Conservation (phyloP, 1,140 invertebrate species). For the Bombus picipes region DNA sequence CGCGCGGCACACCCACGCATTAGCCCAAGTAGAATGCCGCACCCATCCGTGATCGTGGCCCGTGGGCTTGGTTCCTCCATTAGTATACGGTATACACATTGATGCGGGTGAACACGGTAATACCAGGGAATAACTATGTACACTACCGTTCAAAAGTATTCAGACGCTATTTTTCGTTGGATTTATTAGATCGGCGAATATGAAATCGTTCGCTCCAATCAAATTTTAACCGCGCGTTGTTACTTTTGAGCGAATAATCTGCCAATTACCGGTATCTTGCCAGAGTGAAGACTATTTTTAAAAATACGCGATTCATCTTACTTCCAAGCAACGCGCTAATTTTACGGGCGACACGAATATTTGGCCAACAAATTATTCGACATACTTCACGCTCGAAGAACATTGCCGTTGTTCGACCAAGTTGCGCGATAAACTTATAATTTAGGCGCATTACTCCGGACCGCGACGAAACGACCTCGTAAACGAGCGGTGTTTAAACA, state of each 20-base stretch:
- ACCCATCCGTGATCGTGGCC: constrained; percentile 73
- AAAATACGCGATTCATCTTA: background rate
- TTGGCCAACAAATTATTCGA: background rate
- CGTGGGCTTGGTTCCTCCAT: constrained; percentile 70
- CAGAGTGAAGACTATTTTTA: background rate
- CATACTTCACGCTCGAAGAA: constrained; percentile 18
- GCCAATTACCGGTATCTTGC: background rate
- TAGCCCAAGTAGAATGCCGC: constrained; percentile 79
- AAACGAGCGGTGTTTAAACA: constrained; percentile 21
- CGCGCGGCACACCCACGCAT: constrained; percentile 79
- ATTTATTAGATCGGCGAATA: background rate
- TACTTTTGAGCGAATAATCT: background rate
- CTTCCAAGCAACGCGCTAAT: background rate
- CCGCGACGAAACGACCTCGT: background rate
- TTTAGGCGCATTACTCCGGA: background rate
- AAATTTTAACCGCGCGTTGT: no score
- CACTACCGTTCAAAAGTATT: background rate
- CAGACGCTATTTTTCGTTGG: rapidly evolving
- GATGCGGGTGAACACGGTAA: background rate
- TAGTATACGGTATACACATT: constrained; percentile 51
- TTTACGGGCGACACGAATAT: constrained; percentile 9
- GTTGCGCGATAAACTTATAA: constrained; percentile 19
- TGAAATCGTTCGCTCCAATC: no score
- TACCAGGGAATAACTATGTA: background rate
- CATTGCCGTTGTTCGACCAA: background rate